Evolutionary conservation across 2,888 invertebrate genomes (phyloP).

Genomic region (Phania funesta): DNA sequence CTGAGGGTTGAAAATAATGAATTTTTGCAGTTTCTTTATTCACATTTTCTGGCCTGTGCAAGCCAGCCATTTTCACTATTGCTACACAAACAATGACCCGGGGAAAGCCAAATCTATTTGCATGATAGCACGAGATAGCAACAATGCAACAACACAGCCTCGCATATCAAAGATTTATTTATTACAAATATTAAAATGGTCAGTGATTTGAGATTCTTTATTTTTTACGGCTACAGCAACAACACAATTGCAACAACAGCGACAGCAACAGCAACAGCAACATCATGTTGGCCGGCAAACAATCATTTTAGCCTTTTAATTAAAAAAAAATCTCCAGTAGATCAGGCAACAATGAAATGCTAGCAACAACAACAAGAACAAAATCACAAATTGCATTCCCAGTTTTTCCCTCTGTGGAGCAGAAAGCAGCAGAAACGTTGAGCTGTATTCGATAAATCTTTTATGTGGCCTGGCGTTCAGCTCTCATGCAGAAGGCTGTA

Average conservation of each 20-base stretch:
- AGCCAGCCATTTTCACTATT: constrained; percentile 29
- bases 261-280: not conserved
- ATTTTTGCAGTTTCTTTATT: constrained; percentile 12
- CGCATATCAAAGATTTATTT: constrained; percentile 50
- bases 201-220: constrained; percentile 40
- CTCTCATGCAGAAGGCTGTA: not conserved
- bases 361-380: no score
- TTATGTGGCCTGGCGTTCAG: constrained; percentile 19
- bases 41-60: constrained; percentile 12
- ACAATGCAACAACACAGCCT: not conserved
- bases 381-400: not conserved
- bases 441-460: constrained; percentile 31
- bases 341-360: constrained; percentile 12
- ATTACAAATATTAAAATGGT: constrained; percentile 57
- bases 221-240: constrained; percentile 7
- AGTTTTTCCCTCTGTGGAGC: not conserved
- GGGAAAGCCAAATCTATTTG: constrained; percentile 30
- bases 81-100: constrained; percentile 23
- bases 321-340: constrained; percentile 35
- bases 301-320: constrained; percentile 49
- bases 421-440: not conserved
- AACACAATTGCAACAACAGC: constrained; percentile 3
- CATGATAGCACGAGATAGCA: not conserved
- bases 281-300: constrained; percentile 2
- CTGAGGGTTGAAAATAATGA: constrained; percentile 18